These are phyloP conservation scores for Lepidurus couesii DNA, from an alignment of 1,140 invertebrate genomes.

Conservation along the genomic window DNA sequence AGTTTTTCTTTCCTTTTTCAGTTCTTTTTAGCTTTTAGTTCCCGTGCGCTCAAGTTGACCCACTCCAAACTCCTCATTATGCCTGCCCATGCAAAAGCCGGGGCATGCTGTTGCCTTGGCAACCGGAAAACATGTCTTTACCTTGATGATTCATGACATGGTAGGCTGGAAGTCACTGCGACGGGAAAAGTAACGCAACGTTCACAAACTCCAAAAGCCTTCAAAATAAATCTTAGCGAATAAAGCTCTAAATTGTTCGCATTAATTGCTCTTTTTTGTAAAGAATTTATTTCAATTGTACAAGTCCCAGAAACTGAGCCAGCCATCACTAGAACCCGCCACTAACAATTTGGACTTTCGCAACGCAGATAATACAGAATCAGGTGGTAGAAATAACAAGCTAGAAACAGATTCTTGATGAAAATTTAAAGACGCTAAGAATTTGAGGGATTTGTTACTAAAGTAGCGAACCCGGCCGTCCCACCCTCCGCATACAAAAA, in stretches of 20 bases:
- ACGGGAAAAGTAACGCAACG: not conserved
- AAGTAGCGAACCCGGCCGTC: constrained; percentile 29
- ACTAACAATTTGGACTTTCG: constrained; percentile 16
- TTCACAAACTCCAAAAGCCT: not conserved
- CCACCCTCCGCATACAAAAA: constrained; percentile 29
- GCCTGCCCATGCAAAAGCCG: constrained; percentile 6
- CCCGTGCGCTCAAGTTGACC: constrained; percentile 7
- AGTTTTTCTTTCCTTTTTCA: constrained; percentile 7
- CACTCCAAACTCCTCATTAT: constrained; percentile 14
- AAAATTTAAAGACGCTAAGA: constrained; percentile 23
- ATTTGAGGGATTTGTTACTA: constrained; percentile 20
- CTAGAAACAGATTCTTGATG: constrained; percentile 32
- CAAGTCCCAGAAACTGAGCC: constrained; percentile 30
- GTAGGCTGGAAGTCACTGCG: not conserved
- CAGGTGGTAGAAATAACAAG: constrained; percentile 26
- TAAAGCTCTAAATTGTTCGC: too few relatives aligned
- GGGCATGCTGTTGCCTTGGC: constrained; percentile 13
- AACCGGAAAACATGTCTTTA: constrained; percentile 14
- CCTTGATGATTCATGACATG: constrained; percentile 4
- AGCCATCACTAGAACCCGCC: constrained; percentile 23
- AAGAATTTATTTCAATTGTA: constrained; percentile 25
- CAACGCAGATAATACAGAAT: not conserved
- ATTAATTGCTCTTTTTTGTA: not conserved
- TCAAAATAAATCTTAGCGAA: not conserved
- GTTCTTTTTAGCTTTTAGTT: not conserved